These are phyloP conservation scores for Branchipolynoe longqiensis DNA, from an alignment of 2,888 invertebrate species.

Conservation along the genomic window DNA sequence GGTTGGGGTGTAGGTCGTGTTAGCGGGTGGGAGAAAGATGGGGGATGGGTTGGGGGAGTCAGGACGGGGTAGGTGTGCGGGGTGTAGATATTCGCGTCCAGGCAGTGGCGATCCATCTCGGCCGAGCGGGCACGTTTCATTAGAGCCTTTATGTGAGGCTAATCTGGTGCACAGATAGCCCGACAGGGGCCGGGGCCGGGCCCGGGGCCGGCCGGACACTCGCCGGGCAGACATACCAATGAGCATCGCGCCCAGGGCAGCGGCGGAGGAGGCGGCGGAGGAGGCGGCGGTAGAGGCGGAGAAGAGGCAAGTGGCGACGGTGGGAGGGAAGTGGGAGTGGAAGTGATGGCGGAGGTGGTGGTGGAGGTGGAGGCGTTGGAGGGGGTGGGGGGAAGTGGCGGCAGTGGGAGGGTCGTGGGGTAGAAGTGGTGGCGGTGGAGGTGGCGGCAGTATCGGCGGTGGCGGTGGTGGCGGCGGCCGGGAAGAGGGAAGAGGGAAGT, in stretches of 20 bases:
- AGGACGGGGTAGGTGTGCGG: neutral
- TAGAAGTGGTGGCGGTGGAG: neutral
- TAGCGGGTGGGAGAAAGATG: no score
- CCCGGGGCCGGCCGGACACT: neutral
- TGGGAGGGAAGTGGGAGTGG: no score
- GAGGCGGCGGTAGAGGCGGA: neutral
- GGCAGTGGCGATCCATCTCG: conserved; percentile 44
- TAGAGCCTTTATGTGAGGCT: conserved; percentile 48
- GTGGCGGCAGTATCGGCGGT: neutral
- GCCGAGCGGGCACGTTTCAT: conserved; percentile 37
- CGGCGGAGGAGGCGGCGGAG: neutral
- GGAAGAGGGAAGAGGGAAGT: neutral
- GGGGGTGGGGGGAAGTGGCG: neutral
- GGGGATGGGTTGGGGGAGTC: neutral
- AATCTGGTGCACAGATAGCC: conserved; percentile 48
- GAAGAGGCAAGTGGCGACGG: neutral
- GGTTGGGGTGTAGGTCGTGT: no score
- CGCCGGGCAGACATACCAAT: conserved; percentile 26
- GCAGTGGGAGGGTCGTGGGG: neutral
- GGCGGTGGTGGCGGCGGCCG: neutral
- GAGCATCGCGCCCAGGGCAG: neutral
- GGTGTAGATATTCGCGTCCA: neutral
- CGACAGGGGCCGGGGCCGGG: conserved; percentile 16
- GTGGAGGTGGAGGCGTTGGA: no score
- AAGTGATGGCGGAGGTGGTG: no score